Conservation (phyloP, 2,888 invertebrate genomes). For the Falcaria lacertinaria region DNA sequence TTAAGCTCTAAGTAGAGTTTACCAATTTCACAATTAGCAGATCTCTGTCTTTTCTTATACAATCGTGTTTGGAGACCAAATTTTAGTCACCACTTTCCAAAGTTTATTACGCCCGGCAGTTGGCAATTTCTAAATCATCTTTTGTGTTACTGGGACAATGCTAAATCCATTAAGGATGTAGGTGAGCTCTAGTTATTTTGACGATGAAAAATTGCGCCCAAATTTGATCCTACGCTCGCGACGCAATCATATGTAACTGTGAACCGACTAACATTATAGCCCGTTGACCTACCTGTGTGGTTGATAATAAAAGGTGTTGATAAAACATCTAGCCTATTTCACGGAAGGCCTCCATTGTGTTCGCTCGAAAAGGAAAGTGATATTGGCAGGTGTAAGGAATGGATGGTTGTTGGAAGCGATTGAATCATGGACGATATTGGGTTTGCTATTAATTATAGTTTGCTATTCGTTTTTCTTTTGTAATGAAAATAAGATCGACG, state of each 20-base stretch:
- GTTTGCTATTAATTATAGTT: not conserved
- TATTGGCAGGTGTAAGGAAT: not conserved
- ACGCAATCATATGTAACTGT: slow-evolving; percentile 14
- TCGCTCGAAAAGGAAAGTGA: not conserved
- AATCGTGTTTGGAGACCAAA: not conserved
- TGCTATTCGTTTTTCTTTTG: not conserved
- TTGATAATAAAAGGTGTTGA: slow-evolving; percentile 13
- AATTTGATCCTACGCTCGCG: slow-evolving; percentile 13
- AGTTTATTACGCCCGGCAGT: not conserved
- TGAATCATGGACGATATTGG: not conserved
- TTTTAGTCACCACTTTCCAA: not conserved
- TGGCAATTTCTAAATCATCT: not conserved
- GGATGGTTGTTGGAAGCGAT: not conserved
- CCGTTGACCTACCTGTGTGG: slow-evolving; percentile 22
- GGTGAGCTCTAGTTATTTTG: slow-evolving; percentile 1
- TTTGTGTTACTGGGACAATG: not conserved
- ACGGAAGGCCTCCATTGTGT: not conserved
- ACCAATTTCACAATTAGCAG: no score
- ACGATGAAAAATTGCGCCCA: slow-evolving; percentile 18
- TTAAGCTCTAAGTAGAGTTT: no score
- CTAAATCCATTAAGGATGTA: not conserved
- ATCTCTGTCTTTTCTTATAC: no score
- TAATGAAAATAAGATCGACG: not conserved
- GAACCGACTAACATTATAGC: slow-evolving; percentile 9
- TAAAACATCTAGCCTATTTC: slow-evolving; percentile 17